Evolutionary conservation across 2,797 vertebrate genomes (phyloP), one percentile per base, ranked within the genome.

Genomic region (Lateolabrax maculatus): DNA sequence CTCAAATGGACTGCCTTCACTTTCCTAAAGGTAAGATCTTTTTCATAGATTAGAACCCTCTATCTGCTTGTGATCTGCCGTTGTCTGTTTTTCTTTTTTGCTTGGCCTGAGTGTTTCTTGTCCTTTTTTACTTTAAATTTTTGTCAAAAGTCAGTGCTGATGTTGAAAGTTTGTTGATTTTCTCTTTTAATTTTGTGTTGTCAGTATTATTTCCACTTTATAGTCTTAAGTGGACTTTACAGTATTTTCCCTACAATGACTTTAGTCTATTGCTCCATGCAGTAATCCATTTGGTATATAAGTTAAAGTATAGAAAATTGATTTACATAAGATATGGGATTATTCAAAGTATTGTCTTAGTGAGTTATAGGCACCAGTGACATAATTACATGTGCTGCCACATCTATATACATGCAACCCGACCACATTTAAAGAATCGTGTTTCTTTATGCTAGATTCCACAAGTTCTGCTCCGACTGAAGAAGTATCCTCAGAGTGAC

Each of bases 1-100:
- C 96, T 99, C 34, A 99, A 99, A 89, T 99, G 98, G 98, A 99
- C 98, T 0, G 98, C 98, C 0, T 99, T 99, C 91, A 99, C 98
- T 6, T 99, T 99, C 90, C 97, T 99, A 51, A 99, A 99, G 96
- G 98, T 99, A 96, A 96, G 95, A 95, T 96, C 8, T 6, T 0
- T 60, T 44, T 75, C 6, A 29, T 1, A 63, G 36, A 64, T 29
- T 2, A 61, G 2, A 12, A 16, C 21, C 19, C 6, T 21, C 6
- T 31, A 15, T 55, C 13, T n/a, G 25, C 21, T 39, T 36, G 64
- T 62, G 7, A 8, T 63, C 16, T 56, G 2, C 19, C 4, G 34
- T 39, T 43, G 13, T 23, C n/a, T 64, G 16, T 43, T n/a, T 36
- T 18, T 41, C n/a, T 6, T 52, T 62, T 48, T 34, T 64, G 1